Evolutionary conservation across 1,140 invertebrate species (phyloP).

Genomic region (Alviniconcha marisindica): DNA sequence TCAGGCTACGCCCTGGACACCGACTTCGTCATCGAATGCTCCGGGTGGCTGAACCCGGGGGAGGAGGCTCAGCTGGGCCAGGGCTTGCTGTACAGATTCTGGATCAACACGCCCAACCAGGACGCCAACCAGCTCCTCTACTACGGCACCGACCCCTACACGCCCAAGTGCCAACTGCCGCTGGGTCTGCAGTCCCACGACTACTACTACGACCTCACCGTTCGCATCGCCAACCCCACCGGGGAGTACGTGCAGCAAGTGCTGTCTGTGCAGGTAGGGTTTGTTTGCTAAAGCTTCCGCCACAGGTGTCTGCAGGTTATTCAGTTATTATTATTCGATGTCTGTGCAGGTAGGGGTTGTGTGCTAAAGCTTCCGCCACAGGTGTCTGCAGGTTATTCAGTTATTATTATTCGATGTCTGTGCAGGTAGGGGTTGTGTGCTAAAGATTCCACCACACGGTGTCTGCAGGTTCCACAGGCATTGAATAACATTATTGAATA

Average conservation of each 20-base stretch:
- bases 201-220: conserved; percentile 56
- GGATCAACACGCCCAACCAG: conserved; percentile 50
- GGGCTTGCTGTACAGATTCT: conserved; percentile 63
- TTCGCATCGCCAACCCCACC: conserved; percentile 62
- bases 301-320: too few relatives aligned
- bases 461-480: too few relatives aligned
- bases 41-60: conserved; percentile 61
- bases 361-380: too few relatives aligned
- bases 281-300: too few relatives aligned
- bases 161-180: conserved; percentile 56
- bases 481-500: too few relatives aligned
- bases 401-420: too few relatives aligned
- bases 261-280: conserved; percentile 55
- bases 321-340: too few relatives aligned
- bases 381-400: too few relatives aligned
- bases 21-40: conserved; percentile 57
- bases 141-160: conserved; percentile 64
- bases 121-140: conserved; percentile 56
- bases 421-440: too few relatives aligned
- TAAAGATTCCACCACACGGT: too few relatives aligned
- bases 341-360: too few relatives aligned
- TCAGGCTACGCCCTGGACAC: conserved; percentile 60
- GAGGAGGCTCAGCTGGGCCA: conserved; percentile 56
- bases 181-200: conserved; percentile 50
- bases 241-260: conserved; percentile 61